Percentiles rank a stretch among this genome's conserved stretches.
Evolutionary conservation across 1,140 invertebrate species (phyloP).

Genomic region (Eupristina koningsbergeri): DNA sequence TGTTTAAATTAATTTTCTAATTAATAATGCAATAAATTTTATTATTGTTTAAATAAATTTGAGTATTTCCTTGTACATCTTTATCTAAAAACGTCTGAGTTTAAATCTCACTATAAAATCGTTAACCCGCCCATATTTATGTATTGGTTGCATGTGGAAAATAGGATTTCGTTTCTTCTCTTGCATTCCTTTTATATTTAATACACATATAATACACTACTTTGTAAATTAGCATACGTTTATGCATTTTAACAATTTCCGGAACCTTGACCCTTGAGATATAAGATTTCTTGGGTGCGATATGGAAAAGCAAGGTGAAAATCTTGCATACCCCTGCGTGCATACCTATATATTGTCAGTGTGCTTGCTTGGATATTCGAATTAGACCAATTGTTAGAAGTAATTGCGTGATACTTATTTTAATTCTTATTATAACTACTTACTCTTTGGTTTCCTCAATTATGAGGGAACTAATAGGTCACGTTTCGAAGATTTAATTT

Average conservation of each 20-base stretch:
- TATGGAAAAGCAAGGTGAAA: conserved; percentile 30
- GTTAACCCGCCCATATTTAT: neutral
- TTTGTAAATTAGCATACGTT: conserved; percentile 39
- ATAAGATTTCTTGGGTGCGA: conserved; percentile 23
- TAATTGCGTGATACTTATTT: neutral
- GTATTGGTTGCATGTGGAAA: no score
- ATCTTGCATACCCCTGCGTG: neutral
- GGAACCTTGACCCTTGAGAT: conserved; percentile 42
- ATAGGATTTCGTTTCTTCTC: neutral
- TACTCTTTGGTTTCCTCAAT: neutral
- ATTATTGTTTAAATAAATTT: no score
- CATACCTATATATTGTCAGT: neutral
- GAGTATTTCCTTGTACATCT: neutral
- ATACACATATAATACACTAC: neutral
- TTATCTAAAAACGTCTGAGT: neutral
- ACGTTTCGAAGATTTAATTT: neutral
- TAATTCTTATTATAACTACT: neutral
- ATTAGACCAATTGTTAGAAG: neutral
- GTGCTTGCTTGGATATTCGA: conserved; percentile 13
- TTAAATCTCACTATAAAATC: neutral
- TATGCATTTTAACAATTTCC: conserved; percentile 27
- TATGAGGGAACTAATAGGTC: neutral
- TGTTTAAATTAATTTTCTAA: no score
- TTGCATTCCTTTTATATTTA: neutral
- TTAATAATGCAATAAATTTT: no score